Evolutionary conservation across 53 echinoderm and acorn worm genomes (phyloP).

Genomic region (Henricia sp.): DNA sequence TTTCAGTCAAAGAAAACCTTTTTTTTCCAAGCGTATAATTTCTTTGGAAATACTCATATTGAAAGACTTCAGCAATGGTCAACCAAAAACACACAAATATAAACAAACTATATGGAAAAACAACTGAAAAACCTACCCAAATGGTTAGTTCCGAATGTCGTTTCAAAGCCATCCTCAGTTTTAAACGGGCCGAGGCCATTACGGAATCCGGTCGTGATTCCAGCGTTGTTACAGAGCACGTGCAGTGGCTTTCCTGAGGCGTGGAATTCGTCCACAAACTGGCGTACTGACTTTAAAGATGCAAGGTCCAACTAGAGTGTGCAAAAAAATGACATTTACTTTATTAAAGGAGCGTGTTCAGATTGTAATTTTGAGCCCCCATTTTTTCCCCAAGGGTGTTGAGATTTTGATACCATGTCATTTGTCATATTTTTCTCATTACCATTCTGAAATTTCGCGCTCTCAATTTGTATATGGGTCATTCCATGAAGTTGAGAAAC

Average conservation of each 20-base stretch:
- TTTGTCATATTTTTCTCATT: too few relatives aligned
- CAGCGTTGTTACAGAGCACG: constrained; percentile 89
- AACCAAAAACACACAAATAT: neutral
- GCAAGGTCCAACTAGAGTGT: constrained; percentile 75
- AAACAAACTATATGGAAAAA: neutral
- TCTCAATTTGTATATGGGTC: too few relatives aligned
- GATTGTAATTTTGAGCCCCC: too few relatives aligned
- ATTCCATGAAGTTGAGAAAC: too few relatives aligned
- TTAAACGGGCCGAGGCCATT: constrained; percentile 24
- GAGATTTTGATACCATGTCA: too few relatives aligned
- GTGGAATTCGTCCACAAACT: constrained; percentile 79
- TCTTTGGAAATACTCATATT: too few relatives aligned
- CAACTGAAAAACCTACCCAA: constrained; percentile 80
- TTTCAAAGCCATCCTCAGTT: constrained; percentile 89
- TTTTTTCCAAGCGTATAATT: too few relatives aligned
- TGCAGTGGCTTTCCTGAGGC: constrained; percentile 77
- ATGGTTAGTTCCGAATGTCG: constrained; percentile 86
- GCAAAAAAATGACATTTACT: too few relatives aligned
- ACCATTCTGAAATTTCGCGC: too few relatives aligned
- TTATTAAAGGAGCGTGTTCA: too few relatives aligned
- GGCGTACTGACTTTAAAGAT: constrained; percentile 80
- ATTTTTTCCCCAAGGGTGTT: too few relatives aligned
- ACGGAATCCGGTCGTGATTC: constrained; percentile 53
- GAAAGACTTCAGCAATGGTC: neutral
- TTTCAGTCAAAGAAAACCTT: too few relatives aligned